A percentile compares a stretch with the other conserved stretches of the same genome.
Conservation (phyloP, 2,888 invertebrate species). For the Hetaerina titia region DNA sequence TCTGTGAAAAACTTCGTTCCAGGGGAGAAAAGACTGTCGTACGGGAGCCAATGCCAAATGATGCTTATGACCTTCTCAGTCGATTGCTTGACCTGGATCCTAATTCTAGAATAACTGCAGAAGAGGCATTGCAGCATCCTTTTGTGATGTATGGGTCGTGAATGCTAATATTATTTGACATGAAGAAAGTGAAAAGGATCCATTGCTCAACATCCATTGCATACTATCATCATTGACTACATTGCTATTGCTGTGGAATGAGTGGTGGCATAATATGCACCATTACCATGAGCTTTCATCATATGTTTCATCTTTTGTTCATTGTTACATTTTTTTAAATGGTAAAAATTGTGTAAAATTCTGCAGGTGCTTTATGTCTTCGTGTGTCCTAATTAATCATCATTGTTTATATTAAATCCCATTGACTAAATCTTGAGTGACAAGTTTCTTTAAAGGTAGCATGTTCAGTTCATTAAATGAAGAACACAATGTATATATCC, state of each 20-base stretch:
- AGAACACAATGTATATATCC: too few relatives aligned
- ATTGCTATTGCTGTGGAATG: neutral
- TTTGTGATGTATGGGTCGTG: conserved; percentile 79
- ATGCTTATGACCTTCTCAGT: conserved; percentile 86
- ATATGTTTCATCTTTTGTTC: neutral
- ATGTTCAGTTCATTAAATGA: too few relatives aligned
- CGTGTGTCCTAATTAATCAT: neutral
- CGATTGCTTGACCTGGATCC: conserved; percentile 89
- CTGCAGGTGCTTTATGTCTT: neutral
- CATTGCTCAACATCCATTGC: neutral
- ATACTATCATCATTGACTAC: neutral
- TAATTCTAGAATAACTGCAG: conserved; percentile 85
- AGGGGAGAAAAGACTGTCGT: neutral
- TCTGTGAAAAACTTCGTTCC: conserved; percentile 74
- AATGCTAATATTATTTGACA: neutral
- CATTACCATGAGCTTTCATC: neutral
- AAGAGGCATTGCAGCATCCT: conserved; percentile 86
- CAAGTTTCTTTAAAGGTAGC: neutral
- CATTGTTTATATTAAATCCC: neutral
- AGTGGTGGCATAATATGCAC: neutral
- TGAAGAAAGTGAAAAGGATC: neutral
- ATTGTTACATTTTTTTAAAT: neutral
- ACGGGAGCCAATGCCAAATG: conserved; percentile 80
- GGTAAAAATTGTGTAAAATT: neutral
- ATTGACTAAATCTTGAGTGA: neutral